Conservation (phyloP, 92 coral and sea anemone genomes). For the Porites rus region DNA sequence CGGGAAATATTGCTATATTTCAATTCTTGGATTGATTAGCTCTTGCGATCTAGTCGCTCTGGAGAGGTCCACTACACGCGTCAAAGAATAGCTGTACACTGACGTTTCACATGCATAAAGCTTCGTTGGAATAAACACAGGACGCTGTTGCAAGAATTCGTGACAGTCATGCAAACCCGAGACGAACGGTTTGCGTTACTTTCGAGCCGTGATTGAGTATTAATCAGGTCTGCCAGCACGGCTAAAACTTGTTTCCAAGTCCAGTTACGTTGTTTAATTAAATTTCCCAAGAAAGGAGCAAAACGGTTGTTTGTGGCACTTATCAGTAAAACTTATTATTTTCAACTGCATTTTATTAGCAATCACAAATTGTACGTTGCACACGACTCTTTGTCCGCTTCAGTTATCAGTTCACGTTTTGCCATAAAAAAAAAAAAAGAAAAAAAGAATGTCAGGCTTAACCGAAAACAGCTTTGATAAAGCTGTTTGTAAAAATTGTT, state of each 20-base stretch:
- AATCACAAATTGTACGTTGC: conserved; percentile 15
- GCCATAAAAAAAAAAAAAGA: too few species aligned
- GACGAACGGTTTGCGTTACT: conserved; percentile 8
- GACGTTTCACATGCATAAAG: conserved; percentile 11
- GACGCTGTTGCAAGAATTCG: conserved; percentile 8
- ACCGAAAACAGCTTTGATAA: conserved; percentile 14
- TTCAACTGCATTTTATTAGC: not conserved
- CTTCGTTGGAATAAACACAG: conserved; percentile 8
- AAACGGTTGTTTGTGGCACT: conserved; percentile 14
- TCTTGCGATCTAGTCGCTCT: conserved; percentile 9
- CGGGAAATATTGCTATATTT: conserved; percentile 14
- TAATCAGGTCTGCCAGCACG: conserved; percentile 8
- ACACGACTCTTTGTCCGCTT: conserved; percentile 17
- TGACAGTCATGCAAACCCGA: not conserved
- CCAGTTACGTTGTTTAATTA: conserved; percentile 1
- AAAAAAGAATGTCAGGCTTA: not conserved
- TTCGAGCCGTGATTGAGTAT: conserved; percentile 14
- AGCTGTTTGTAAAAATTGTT: not conserved
- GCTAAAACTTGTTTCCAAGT: conserved; percentile 3
- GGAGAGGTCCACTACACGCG: conserved; percentile 6
- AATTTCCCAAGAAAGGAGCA: conserved; percentile 17
- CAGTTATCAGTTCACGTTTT: conserved; percentile 8
- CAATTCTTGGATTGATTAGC: conserved; percentile 15
- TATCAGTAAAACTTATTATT: conserved; percentile 1
- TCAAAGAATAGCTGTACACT: conserved; percentile 13